phyloP scores from a whole-genome alignment of 2,888 invertebrate genomes.

The Agapetus fuscipes region DNA sequence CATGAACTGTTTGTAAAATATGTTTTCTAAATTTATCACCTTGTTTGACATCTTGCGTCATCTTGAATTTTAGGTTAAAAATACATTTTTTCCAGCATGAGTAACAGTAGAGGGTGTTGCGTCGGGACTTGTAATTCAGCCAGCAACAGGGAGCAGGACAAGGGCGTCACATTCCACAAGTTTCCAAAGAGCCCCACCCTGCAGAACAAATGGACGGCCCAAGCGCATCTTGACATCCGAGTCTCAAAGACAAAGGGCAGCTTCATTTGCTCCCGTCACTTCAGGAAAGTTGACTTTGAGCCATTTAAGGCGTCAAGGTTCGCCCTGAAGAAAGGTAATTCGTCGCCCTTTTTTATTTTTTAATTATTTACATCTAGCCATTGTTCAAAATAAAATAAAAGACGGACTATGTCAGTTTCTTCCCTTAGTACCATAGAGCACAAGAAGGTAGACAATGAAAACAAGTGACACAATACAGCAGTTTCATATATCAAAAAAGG shows the following conservation, averaged over 20 bases:
- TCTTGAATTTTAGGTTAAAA: not conserved
- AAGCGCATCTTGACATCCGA: slow-evolving; percentile 47
- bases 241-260: slow-evolving; percentile 47
- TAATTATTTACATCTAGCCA: too few relatives aligned
- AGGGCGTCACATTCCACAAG: slow-evolving; percentile 67
- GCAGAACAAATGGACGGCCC: slow-evolving; percentile 54
- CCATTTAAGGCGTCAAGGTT: slow-evolving; percentile 60
- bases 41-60: too few relatives aligned
- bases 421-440: too few relatives aligned
- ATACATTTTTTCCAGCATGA: slow-evolving; percentile 9
- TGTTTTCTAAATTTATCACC: too few relatives aligned
- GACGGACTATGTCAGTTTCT: too few relatives aligned
- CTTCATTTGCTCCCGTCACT: slow-evolving; percentile 68
- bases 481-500: too few relatives aligned
- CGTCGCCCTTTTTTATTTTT: too few relatives aligned
- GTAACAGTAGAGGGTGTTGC: slow-evolving; percentile 43
- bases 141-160: slow-evolving; percentile 50
- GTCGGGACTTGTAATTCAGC: slow-evolving; percentile 53
- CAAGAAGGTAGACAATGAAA: too few relatives aligned
- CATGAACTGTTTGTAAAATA: too few relatives aligned
- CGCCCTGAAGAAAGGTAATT: slow-evolving; percentile 50
- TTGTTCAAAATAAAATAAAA: too few relatives aligned
- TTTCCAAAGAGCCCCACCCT: slow-evolving; percentile 56
- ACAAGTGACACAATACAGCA: too few relatives aligned
- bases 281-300: slow-evolving; percentile 63